Base-by-base conservation (phyloP, 2,113 vertebrate genomes). In the Thinocorus orbignyianus region DNA sequence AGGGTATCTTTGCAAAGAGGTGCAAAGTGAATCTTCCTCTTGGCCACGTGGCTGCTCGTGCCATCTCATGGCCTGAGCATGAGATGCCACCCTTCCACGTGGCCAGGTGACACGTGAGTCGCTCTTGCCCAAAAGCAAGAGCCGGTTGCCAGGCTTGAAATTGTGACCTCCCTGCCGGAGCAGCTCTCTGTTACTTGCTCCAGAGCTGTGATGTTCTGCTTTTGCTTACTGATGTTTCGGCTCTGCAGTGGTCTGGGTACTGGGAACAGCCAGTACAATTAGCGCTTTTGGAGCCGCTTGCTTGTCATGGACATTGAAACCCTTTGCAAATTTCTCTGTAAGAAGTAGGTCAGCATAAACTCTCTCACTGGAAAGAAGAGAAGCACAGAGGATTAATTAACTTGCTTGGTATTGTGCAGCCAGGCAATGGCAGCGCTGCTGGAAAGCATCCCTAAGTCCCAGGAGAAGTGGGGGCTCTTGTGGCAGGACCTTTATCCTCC, bases 261-360 rank as follows among this genome's bases (percentile, higher is more conserved):
- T 30, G 31, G 68, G 31, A 95, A 86, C 28, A 81, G 64, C 39
- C 22, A 22, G 64, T 25, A 37, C 69, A 95, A 91, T 90, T 74
- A 86, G 69, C 0, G 0, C 41, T 64, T 92, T 93, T 4, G 7
- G 31, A 83, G 83, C 51, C 80, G 46, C 55, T 88, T 60, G 22
- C 77, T 81, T 30, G 9, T 93, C 52, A 52, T 3, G 31, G 65
- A 48, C 23, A 41, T 52, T 54, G 90, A 94, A 96, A 72, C 33
- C 28, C 55, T 94, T 81, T 62, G 68, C 68, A 88, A 58, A 71
- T 84, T 86, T 92, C 48, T 77, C 31, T 71, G 3, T 35, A 81
- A 69, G 77, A 96, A 95, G 44, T 95, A 93, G 92, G 88, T 93
- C 94, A 91, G 80, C 48, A 81, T 35, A 51, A 79, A 37, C 10